Evolutionary conservation across 2,888 invertebrate genomes (phyloP).

Genomic region (Andrena praecox): DNA sequence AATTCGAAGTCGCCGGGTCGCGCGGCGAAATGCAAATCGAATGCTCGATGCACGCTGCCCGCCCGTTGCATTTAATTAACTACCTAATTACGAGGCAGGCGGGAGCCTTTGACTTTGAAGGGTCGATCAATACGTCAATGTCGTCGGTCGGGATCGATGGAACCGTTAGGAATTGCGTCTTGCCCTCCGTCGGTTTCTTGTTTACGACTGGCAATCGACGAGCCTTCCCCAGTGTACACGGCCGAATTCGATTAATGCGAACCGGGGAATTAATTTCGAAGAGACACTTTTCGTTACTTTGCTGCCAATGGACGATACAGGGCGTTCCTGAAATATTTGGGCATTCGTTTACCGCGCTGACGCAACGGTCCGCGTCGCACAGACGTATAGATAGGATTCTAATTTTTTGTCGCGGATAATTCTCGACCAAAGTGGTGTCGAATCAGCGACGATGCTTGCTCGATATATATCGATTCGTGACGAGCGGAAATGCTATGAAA

Average conservation of each 20-base stretch:
- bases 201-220: slow-evolving; percentile 27
- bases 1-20: not conserved
- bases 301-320: slow-evolving; percentile 11
- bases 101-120: slow-evolving; percentile 32
- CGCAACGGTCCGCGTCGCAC: slow-evolving; percentile 45
- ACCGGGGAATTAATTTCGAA: slow-evolving; percentile 43
- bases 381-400: slow-evolving; percentile 19
- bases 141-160: slow-evolving; percentile 34
- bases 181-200: slow-evolving; percentile 23
- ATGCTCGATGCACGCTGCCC: not conserved
- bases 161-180: slow-evolving; percentile 35
- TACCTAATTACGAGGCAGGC: slow-evolving; percentile 44
- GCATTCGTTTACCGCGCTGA: slow-evolving; percentile 38
- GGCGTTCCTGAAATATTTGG: slow-evolving; percentile 15
- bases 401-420: slow-evolving; percentile 32
- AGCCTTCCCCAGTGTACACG: slow-evolving; percentile 24
- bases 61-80: slow-evolving; percentile 36
- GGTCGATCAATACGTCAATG: slow-evolving; percentile 50
- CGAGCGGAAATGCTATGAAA: not conserved
- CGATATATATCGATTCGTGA: slow-evolving; percentile 24
- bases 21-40: slow-evolving; percentile 19
- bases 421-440: not conserved
- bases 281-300: slow-evolving; percentile 18
- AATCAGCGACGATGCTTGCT: slow-evolving; percentile 8
- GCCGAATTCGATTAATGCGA: slow-evolving; percentile 48